Evolutionary conservation across 1,140 invertebrate species (phyloP).

Genomic region (Plutomurus gul): DNA sequence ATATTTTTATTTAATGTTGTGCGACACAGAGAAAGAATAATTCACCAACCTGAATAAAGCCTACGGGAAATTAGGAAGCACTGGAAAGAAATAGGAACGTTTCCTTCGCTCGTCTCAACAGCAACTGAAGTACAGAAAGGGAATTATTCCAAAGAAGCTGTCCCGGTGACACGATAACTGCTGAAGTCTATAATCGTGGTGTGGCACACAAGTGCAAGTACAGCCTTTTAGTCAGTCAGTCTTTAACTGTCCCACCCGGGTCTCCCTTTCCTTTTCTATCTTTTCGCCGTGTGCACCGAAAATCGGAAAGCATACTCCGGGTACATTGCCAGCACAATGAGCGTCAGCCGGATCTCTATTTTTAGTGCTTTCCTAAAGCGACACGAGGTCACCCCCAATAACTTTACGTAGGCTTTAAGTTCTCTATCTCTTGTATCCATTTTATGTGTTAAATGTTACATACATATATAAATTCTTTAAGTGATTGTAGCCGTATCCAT

Average conservation of each 20-base stretch:
- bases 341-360: slow-evolving; percentile 35
- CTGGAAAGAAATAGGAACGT: slow-evolving; percentile 15
- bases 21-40: too few species aligned
- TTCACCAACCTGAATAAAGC: slow-evolving; percentile 31
- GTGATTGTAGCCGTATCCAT: too few species aligned
- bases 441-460: too few species aligned
- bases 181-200: background rate
- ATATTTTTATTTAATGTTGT: too few species aligned
- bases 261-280: slow-evolving; percentile 21
- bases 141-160: background rate
- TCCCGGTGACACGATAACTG: background rate
- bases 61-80: slow-evolving; percentile 16
- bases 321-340: slow-evolving; percentile 14
- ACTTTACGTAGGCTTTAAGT: background rate
- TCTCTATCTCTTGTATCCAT: background rate
- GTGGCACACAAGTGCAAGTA: too few species aligned
- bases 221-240: background rate
- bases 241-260: slow-evolving; percentile 4
- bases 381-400: slow-evolving; percentile 31
- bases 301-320: background rate
- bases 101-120: background rate
- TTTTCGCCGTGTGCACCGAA: background rate
- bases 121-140: slow-evolving; percentile 8
- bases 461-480: too few species aligned
- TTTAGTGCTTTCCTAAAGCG: slow-evolving; percentile 22